phyloP scores from a whole-genome alignment of 2,113 vertebrate genomes.

The Antidorcas marsupialis region DNA sequence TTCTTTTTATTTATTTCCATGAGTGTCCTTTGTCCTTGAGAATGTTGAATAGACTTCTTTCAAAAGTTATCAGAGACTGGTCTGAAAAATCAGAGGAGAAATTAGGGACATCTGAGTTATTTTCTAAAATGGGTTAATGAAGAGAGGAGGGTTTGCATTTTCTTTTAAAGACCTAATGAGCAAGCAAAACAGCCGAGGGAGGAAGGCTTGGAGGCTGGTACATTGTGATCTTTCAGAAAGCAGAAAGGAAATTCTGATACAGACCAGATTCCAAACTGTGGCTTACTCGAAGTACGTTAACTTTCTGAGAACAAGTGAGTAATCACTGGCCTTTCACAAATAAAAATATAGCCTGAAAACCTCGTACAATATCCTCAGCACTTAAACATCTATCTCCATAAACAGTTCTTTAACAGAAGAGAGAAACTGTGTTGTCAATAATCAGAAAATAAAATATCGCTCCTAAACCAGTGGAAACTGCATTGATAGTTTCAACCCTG shows the following conservation, averaged over 20 bases:
- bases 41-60: slow-evolving; percentile 59
- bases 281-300: background rate
- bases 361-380: background rate
- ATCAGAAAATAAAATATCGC: background rate
- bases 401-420: background rate
- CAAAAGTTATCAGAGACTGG: slow-evolving; percentile 60
- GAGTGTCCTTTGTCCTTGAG: slow-evolving; percentile 54
- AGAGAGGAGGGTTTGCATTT: slow-evolving; percentile 67
- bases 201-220: background rate
- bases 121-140: slow-evolving; percentile 68
- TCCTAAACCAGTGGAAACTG: background rate
- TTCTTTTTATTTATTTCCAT: slow-evolving; percentile 59
- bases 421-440: background rate
- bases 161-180: slow-evolving; percentile 68
- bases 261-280: slow-evolving; percentile 1
- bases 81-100: slow-evolving; percentile 68
- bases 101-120: slow-evolving; percentile 71
- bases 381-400: background rate
- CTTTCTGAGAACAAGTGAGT: slow-evolving; percentile 29
- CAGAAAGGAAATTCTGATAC: slow-evolving; percentile 56
- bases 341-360: background rate
- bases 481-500: background rate
- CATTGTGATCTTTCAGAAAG: slow-evolving; percentile 41
- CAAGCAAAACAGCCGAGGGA: slow-evolving; percentile 25
- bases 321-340: background rate